Percentiles rank a stretch among this genome's conserved stretches.
phyloP scores from a whole-genome alignment of 2,888 invertebrate genomes.

The Eristalis intricaria region DNA sequence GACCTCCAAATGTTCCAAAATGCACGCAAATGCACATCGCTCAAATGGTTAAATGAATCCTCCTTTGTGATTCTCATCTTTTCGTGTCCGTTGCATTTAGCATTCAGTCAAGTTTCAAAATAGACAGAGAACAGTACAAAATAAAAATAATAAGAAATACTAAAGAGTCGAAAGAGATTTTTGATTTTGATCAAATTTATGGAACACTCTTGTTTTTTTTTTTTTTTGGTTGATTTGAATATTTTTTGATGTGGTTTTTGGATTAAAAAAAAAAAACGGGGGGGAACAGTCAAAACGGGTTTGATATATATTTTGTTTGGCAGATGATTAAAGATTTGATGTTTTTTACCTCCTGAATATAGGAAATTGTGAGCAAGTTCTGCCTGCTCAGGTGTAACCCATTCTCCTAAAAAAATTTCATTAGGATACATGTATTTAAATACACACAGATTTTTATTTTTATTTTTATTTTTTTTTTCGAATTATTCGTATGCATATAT shows the following conservation, averaged over 20 bases:
- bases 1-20: no score
- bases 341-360: conserved; percentile 88
- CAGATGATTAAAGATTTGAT: conserved; percentile 44
- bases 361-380: conserved; percentile 93
- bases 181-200: neutral
- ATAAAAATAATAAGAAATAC: no score
- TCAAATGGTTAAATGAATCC: no score
- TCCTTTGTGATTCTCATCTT: no score
- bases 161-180: neutral
- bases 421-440: conserved; percentile 64
- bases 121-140: neutral
- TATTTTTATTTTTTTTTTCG: neutral
- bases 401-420: conserved; percentile 84
- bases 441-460: no score
- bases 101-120: neutral
- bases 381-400: conserved; percentile 90
- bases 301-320: conserved; percentile 20
- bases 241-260: conserved; percentile 23
- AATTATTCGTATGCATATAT: neutral
- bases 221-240: no score
- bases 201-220: neutral
- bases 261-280: conserved; percentile 11
- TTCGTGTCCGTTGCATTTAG: no score
- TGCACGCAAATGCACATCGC: no score
- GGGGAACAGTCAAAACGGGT: conserved; percentile 1